Percentiles rank a stretch among this genome's conserved stretches.
phyloP scores from a whole-genome alignment of 1,140 invertebrate species.

The Lanistes nyassanus region DNA sequence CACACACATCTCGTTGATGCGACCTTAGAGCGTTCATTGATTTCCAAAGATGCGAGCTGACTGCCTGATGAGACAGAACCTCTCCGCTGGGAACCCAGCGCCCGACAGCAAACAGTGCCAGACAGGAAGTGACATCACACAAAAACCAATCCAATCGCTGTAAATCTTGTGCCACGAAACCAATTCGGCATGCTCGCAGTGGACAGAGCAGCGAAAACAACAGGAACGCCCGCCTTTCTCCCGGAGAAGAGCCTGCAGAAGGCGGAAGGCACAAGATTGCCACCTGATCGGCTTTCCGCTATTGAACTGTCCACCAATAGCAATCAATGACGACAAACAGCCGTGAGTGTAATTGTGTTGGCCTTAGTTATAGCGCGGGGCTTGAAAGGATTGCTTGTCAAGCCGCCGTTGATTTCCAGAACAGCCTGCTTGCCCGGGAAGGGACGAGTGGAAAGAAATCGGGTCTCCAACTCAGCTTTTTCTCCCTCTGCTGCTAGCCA shows the following conservation, averaged over 20 bases:
- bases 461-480: conserved; percentile 17
- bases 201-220: too few species aligned
- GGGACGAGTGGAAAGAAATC: conserved; percentile 18
- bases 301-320: conserved; percentile 15
- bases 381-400: not conserved
- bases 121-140: conserved; percentile 21
- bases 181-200: not conserved
- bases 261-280: not conserved
- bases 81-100: conserved; percentile 19
- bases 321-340: conserved; percentile 14
- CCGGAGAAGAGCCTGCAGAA: too few species aligned
- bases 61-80: conserved; percentile 13
- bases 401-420: not conserved
- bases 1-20: too few species aligned
- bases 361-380: not conserved
- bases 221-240: too few species aligned
- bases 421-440: not conserved
- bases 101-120: conserved; percentile 8
- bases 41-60: conserved; percentile 4
- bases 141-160: conserved; percentile 24
- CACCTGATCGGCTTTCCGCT: conserved; percentile 10
- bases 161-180: conserved; percentile 13
- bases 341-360: conserved; percentile 15
- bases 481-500: too few species aligned
- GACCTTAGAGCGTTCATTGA: not conserved